Percentiles rank a stretch among this genome's conserved stretches.
These are phyloP conservation scores for Serilophus lunatus DNA, from an alignment of 2,113 vertebrate species.

Conservation along the genomic window DNA sequence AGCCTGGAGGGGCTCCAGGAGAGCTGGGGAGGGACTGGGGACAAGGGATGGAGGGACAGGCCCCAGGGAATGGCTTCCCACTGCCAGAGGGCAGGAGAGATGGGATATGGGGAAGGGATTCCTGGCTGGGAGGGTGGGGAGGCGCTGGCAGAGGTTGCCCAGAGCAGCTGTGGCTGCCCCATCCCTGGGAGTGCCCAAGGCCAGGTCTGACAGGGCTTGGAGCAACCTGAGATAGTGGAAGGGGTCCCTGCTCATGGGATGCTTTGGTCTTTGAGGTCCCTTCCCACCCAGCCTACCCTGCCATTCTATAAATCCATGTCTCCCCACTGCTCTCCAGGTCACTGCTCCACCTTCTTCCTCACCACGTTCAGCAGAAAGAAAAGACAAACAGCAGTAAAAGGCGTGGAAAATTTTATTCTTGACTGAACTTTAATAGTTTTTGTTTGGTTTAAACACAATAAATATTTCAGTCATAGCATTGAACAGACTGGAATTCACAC, in stretches of 20 bases:
- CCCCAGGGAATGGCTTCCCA: not conserved
- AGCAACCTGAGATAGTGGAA: rapidly evolving
- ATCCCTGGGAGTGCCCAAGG: not conserved
- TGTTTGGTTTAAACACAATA: constrained; percentile 67
- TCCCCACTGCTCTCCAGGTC: not conserved
- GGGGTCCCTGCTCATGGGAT: not conserved
- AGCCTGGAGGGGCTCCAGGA: not conserved
- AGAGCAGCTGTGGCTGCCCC: not conserved
- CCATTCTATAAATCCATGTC: not conserved
- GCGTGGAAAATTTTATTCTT: constrained; percentile 69
- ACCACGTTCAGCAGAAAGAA: not conserved
- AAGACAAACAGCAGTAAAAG: constrained; percentile 22
- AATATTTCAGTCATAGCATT: constrained; percentile 64
- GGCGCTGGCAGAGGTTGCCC: not conserved
- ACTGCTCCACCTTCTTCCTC: not conserved
- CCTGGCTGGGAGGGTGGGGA: not conserved
- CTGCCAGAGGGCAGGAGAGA: rapidly evolving
- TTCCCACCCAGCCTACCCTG: not conserved
- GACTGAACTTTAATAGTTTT: not conserved
- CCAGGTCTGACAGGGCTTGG: not conserved
- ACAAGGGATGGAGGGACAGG: not conserved
- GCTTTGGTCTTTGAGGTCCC: not conserved
- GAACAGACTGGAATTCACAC: constrained; percentile 46
- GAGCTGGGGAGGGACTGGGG: not conserved
- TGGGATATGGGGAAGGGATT: not conserved